These are phyloP conservation scores for Pogonomyrmex barbatus DNA, from an alignment of 1,140 invertebrate species.

Conservation along the genomic window DNA sequence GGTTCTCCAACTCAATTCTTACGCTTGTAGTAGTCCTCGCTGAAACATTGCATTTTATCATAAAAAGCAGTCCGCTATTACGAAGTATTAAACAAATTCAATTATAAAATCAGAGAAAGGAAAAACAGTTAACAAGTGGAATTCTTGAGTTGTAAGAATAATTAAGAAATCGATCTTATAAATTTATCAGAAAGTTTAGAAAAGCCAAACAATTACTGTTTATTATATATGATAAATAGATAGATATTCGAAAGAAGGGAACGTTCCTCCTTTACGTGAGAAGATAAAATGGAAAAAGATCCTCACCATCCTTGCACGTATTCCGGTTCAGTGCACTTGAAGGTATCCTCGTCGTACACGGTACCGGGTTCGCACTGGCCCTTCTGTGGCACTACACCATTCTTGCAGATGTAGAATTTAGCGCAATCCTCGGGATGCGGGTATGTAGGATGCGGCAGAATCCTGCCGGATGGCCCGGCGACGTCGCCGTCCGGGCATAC, in stretches of 20 bases:
- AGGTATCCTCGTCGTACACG: constrained; percentile 93
- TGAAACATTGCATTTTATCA: constrained; percentile 84
- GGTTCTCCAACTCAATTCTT: constrained; percentile 73
- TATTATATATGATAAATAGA: no score
- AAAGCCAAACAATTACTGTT: not conserved
- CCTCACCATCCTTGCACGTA: constrained; percentile 93
- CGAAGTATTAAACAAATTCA: not conserved
- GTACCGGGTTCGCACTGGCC: constrained; percentile 91
- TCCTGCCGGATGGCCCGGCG: constrained; percentile 89
- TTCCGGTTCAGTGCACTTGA: constrained; percentile 93
- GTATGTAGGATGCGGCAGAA: constrained; percentile 92
- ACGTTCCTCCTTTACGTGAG: no score
- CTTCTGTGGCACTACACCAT: constrained; percentile 91
- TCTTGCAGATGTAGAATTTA: constrained; percentile 94
- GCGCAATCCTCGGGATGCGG: constrained; percentile 93
- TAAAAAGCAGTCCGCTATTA: not conserved
- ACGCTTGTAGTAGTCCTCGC: constrained; percentile 88
- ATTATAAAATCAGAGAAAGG: not conserved
- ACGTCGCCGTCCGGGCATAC: constrained; percentile 91
- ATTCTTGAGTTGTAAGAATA: not conserved
- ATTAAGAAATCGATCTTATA: not conserved
- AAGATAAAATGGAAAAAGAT: not conserved
- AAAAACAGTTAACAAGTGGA: not conserved
- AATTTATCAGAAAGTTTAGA: not conserved
- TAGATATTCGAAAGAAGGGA: no score